Percentiles rank a stretch among this genome's conserved stretches.
Conservation (phyloP, 2,888 invertebrate species). For the Cephus spinipes region DNA sequence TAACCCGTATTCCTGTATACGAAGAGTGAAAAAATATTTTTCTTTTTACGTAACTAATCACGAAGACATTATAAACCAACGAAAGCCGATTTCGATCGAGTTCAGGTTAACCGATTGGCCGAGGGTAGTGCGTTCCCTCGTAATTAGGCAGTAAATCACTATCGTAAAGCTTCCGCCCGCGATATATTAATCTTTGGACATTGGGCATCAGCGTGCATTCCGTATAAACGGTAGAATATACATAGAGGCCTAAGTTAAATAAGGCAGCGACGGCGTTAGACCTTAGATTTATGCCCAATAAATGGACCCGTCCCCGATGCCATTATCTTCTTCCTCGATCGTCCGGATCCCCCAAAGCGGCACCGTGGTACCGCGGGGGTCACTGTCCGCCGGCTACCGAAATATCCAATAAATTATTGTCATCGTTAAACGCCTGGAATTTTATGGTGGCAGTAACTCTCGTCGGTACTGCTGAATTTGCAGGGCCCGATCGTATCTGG, state of each 20-base stretch:
- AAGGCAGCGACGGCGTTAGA: constrained; percentile 25
- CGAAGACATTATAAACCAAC: too few relatives aligned
- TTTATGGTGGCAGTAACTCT: constrained; percentile 48
- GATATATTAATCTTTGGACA: constrained; percentile 33
- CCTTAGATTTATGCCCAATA: constrained; percentile 53
- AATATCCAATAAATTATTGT: constrained; percentile 56
- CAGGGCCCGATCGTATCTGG: constrained; percentile 5
- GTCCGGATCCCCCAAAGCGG: constrained; percentile 26
- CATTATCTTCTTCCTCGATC: constrained; percentile 50
- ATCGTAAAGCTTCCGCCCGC: constrained; percentile 12
- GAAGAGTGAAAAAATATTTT: too few relatives aligned
- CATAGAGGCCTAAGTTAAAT: constrained; percentile 15
- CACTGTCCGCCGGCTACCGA: constrained; percentile 50
- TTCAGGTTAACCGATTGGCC: too few relatives aligned
- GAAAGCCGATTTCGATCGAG: too few relatives aligned
- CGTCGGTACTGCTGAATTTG: constrained; percentile 45
- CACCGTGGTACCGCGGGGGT: constrained; percentile 34
- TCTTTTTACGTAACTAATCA: too few relatives aligned
- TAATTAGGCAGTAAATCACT: constrained; percentile 15
- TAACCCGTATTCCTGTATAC: too few relatives aligned
- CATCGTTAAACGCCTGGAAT: constrained; percentile 53
- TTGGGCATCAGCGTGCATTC: constrained; percentile 25
- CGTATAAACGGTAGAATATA: constrained; percentile 36
- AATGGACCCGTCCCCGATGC: constrained; percentile 44
- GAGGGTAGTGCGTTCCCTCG: too few relatives aligned